Evolutionary conservation across 1,140 invertebrate species (phyloP).

Genomic region (Pectinophora gossypiella): DNA sequence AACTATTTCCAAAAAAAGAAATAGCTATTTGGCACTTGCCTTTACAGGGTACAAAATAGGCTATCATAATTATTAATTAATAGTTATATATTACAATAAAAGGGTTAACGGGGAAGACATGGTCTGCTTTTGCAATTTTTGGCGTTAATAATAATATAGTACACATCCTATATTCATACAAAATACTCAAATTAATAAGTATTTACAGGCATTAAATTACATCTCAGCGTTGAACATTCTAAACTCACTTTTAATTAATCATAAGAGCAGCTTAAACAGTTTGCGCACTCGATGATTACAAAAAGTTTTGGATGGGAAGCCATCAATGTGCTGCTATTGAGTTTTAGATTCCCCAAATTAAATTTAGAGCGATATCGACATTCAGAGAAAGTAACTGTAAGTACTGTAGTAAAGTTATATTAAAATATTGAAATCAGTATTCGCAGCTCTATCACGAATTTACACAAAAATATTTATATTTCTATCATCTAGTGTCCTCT

Average conservation of each 20-base stretch:
- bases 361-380: too few species aligned
- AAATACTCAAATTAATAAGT: neutral
- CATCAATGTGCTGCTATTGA: too few species aligned
- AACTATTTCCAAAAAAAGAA: too few species aligned
- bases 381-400: too few species aligned
- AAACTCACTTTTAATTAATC: slow-evolving; percentile 15
- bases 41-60: neutral
- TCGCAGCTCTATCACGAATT: slow-evolving; percentile 29
- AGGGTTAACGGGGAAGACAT: slow-evolving; percentile 62
- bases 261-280: neutral
- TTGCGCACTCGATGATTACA: too few species aligned
- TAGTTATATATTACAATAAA: slow-evolving; percentile 17
- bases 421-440: neutral
- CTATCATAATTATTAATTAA: too few species aligned
- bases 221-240: neutral
- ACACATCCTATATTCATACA: neutral
- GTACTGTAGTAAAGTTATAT: neutral
- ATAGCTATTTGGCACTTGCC: neutral
- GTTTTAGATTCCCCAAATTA: too few species aligned
- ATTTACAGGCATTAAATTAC: neutral
- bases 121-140: slow-evolving; percentile 39
- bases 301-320: too few species aligned
- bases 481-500: slow-evolving; percentile 24
- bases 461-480: slow-evolving; percentile 45
- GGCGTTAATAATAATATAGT: slow-evolving; percentile 7